Evolutionary conservation across 2,797 vertebrate species (phyloP), one percentile per base, ranked within the genome.

Genomic region (Parauchenoglanis ngamensis): DNA sequence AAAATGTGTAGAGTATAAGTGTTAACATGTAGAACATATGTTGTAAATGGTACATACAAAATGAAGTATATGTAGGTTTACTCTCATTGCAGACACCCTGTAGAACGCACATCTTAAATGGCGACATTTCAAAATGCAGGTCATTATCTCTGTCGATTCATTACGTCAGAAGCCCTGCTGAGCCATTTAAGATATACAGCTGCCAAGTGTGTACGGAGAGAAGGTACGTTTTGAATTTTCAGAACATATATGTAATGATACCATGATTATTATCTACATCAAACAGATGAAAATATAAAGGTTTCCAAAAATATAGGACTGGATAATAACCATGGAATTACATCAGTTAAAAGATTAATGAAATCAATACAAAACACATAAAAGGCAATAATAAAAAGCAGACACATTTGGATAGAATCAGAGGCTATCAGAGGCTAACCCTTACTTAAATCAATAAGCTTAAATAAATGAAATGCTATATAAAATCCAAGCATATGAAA

Each of bases 381-480:
- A 85, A 61, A 76, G 70, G n/a, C 73, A 68, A 54, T 68, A 76
- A 85, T 61, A 7, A 76, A 85, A 85, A 85, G 12, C 70, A 85
- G 54, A 85, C 61, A 57, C 80, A 23, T 21, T 83, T 54, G n/a
- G 35, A 52, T 31, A 68, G 28, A 68, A 83, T 68, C 46, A 68
- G 19, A 68, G n/a, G 19, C 46, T 83, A 83, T 46, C 63, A 54
- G n/a, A n/a, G n/a, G n/a, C n/a, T n/a, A 83, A 67, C n/a, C 63
- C 61, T 35, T 61, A 81, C 59, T 52, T 52, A 54, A 68, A 31
- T 83, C 46, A 52, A 54, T 35, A 68, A 13, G 44, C 46, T 57
- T 49, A 85, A 72, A 79, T 35, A 85, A 79, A 84, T 52, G 70
- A 72, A 63, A 40, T 52, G 28, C 61, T 35, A 86, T 79, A n/a